Evolutionary conservation across 2,888 invertebrate genomes (phyloP).

Genomic region (Heteropelma amictum): DNA sequence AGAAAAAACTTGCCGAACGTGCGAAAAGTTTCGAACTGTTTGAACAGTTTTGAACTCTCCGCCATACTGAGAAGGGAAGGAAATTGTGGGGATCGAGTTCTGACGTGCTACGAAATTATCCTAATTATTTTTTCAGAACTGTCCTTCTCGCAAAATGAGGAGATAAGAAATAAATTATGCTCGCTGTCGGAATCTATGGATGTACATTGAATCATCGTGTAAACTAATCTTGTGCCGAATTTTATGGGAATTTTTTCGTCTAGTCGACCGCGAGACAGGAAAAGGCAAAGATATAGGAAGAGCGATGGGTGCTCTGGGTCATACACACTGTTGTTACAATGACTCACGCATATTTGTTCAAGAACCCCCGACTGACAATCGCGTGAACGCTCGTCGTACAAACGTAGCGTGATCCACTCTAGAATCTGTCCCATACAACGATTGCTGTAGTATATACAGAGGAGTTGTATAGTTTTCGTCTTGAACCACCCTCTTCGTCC

Average conservation of each 20-base stretch:
- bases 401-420: conserved; percentile 45
- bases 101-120: too few relatives aligned
- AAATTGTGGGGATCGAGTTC: too few relatives aligned
- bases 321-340: conserved; percentile 71
- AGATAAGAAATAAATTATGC: not conserved
- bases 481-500: conserved; percentile 6
- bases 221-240: not conserved
- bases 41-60: too few relatives aligned
- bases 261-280: conserved; percentile 14
- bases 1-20: too few relatives aligned
- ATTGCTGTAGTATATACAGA: conserved; percentile 3
- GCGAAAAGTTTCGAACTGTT: too few relatives aligned
- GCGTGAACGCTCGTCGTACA: conserved; percentile 45
- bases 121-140: too few relatives aligned
- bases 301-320: conserved; percentile 48
- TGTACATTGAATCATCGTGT: not conserved
- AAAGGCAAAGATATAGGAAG: conserved; percentile 35
- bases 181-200: not conserved
- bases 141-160: not conserved
- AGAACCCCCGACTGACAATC: conserved; percentile 62
- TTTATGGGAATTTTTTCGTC: not conserved
- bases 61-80: too few relatives aligned
- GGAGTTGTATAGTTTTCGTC: conserved; percentile 14
- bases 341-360: conserved; percentile 75
- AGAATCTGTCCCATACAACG: conserved; percentile 27